Evolutionary conservation across 2,888 invertebrate species (phyloP).

Genomic region (Melieria omissa): DNA sequence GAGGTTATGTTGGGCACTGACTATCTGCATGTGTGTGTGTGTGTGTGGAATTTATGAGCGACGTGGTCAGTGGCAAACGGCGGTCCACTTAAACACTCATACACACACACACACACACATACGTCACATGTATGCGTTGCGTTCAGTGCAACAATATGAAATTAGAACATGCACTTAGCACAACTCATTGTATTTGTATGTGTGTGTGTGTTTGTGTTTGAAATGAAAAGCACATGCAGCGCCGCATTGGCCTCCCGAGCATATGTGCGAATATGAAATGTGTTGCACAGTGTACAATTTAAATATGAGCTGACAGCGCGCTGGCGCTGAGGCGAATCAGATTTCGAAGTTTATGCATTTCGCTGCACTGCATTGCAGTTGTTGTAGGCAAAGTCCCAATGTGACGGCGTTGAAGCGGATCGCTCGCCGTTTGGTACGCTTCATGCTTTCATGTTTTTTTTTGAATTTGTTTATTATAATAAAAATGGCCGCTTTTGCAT

Average conservation of each 20-base stretch:
- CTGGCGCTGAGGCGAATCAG: no score
- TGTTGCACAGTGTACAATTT: neutral
- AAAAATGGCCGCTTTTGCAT: no score
- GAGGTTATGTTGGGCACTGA: no score
- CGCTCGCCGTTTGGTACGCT: no score
- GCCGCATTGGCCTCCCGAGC: constrained; percentile 8
- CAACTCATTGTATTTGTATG: neutral
- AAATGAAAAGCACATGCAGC: constrained; percentile 8
- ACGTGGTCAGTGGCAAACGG: neutral
- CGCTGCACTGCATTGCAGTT: no score
- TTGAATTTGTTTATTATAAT: no score
- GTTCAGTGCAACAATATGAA: constrained; percentile 16
- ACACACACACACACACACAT: neutral
- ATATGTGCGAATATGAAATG: constrained; percentile 20
- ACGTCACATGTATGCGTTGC: neutral
- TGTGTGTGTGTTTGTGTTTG: constrained; percentile 5
- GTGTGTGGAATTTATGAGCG: neutral
- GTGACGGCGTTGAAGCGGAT: no score
- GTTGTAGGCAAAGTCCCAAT: no score
- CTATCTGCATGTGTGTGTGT: neutral
- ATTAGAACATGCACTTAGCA: constrained; percentile 28
- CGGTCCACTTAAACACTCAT: neutral
- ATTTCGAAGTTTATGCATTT: no score
- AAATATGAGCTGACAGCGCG: no score
- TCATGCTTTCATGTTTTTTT: no score